Base-by-base conservation (phyloP, 1,140 invertebrate species). In the Drosophila gunungcola region DNA sequence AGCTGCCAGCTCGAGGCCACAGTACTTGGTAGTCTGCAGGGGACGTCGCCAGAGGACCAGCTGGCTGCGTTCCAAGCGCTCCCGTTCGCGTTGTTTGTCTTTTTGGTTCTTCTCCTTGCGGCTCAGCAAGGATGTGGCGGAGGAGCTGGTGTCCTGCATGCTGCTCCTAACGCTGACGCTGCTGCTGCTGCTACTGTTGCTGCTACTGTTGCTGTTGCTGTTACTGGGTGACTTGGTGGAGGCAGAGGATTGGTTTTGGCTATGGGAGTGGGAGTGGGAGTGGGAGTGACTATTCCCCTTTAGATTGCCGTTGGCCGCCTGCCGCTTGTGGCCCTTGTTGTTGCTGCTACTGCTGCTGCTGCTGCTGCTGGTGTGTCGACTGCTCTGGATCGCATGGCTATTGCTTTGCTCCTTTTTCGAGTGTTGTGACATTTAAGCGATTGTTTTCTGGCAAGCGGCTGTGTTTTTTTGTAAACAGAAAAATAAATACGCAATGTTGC, bases 1-100 rank as follows among this genome's bases (percentile, higher is more conserved):
- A 79, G 94, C 94, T 77, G 93, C 91, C 73, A 96, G 92, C 95
- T 98, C 97, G 78, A 94, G 94, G 78, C 95, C 90, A 93, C 97
- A 98, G 93, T 97, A 98, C 89, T 97, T 95, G 39, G 97, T 76
- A 10, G 97, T 98, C 65, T 93, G 94, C 49, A 98, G 86, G 27
- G 98, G 98, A 89, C 95, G 95, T 85, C 96, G 94, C 97, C 97
- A 99, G 61, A 99, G 91, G 36, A 98, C 97, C 73, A 98, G 92
- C 82, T 95, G 94, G 86, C 94, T 94, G 11, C 94, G 90, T 80
- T 95, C 94, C 73, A 88, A 74, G 12, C 83, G 83, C 56, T 94
- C 93, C 56, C 80, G 83, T 60, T 93, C 91, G 21, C 83, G 83
- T 57, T 94, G 93, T 58, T 90, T 91, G 73, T 93, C 91, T 89